Percentiles rank a stretch among this genome's conserved stretches.
These are phyloP conservation scores for Drosophila dunni DNA, from an alignment of 1,140 invertebrate genomes.

Conservation along the genomic window DNA sequence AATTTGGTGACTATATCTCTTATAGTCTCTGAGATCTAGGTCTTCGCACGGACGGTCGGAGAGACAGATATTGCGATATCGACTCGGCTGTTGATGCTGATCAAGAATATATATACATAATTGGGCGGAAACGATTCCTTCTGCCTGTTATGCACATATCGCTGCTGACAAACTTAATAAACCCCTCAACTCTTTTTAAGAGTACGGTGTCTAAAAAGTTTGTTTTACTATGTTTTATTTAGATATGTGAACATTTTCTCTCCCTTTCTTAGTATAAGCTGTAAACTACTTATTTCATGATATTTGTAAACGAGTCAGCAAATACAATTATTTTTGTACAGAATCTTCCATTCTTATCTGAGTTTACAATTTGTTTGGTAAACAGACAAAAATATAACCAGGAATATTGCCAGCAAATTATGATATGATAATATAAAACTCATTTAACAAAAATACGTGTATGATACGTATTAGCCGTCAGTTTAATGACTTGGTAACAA, in stretches of 20 bases:
- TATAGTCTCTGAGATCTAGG: too few relatives aligned
- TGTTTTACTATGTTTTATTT: too few relatives aligned
- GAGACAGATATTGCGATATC: too few relatives aligned
- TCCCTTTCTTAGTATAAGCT: not conserved
- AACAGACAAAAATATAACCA: slow-evolving; percentile 11
- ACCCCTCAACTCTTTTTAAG: too few relatives aligned
- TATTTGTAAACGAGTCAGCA: not conserved
- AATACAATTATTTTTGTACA: slow-evolving; percentile 4
- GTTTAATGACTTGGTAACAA: slow-evolving; percentile 25
- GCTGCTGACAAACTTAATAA: too few relatives aligned
- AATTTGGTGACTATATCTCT: too few relatives aligned
- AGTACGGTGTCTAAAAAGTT: too few relatives aligned
- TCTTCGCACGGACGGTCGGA: too few relatives aligned
- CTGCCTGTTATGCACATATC: too few relatives aligned
- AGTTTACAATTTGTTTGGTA: slow-evolving; percentile 8
- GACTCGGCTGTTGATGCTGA: too few relatives aligned
- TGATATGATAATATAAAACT: slow-evolving; percentile 32
- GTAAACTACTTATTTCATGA: slow-evolving; percentile 3
- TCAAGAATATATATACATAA: too few relatives aligned
- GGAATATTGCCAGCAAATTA: slow-evolving; percentile 29
- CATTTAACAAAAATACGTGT: slow-evolving; percentile 26
- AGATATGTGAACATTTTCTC: not conserved
- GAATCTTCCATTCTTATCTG: slow-evolving; percentile 16
- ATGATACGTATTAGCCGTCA: slow-evolving; percentile 4
- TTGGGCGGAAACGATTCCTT: too few relatives aligned